These are phyloP conservation scores for Epinotia nisella DNA, from an alignment of 2,888 invertebrate genomes.

Conservation along the genomic window DNA sequence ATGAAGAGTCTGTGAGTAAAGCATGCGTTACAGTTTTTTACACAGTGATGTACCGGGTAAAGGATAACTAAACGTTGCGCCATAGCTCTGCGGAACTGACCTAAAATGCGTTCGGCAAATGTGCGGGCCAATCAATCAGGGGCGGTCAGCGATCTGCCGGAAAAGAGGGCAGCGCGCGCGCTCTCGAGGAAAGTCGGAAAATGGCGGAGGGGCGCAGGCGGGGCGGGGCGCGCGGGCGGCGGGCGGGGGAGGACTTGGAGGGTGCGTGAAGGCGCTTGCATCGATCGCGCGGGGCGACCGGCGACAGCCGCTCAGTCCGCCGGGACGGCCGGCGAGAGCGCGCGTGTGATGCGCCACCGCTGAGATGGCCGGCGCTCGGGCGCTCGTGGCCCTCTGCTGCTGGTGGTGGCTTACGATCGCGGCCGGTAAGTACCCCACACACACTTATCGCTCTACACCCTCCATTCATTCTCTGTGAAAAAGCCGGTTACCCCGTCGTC, in stretches of 20 bases:
- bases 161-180: slow-evolving; percentile 85
- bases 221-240: slow-evolving; percentile 69
- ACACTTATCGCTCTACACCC: slow-evolving; percentile 15
- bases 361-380: slow-evolving; percentile 85
- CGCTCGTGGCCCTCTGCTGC: slow-evolving; percentile 83
- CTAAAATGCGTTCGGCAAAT: slow-evolving; percentile 81
- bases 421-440: slow-evolving; percentile 78
- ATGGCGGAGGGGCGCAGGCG: slow-evolving; percentile 66
- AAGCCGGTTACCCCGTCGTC: neutral
- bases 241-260: slow-evolving; percentile 58
- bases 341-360: slow-evolving; percentile 83
- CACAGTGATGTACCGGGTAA: slow-evolving; percentile 13
- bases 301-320: slow-evolving; percentile 72
- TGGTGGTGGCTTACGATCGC: slow-evolving; percentile 83
- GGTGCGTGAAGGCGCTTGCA: slow-evolving; percentile 78
- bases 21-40: neutral
- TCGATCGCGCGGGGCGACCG: slow-evolving; percentile 63
- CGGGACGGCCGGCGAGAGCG: slow-evolving; percentile 84
- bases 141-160: slow-evolving; percentile 82
- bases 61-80: slow-evolving; percentile 53
- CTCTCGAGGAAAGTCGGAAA: slow-evolving; percentile 83
- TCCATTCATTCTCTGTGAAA: slow-evolving; percentile 7
- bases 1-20: neutral
- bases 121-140: slow-evolving; percentile 82
- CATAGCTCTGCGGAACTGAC: slow-evolving; percentile 77